Evolutionary conservation across 1,140 invertebrate species (phyloP).

Genomic region (Drosophila gunungcola): DNA sequence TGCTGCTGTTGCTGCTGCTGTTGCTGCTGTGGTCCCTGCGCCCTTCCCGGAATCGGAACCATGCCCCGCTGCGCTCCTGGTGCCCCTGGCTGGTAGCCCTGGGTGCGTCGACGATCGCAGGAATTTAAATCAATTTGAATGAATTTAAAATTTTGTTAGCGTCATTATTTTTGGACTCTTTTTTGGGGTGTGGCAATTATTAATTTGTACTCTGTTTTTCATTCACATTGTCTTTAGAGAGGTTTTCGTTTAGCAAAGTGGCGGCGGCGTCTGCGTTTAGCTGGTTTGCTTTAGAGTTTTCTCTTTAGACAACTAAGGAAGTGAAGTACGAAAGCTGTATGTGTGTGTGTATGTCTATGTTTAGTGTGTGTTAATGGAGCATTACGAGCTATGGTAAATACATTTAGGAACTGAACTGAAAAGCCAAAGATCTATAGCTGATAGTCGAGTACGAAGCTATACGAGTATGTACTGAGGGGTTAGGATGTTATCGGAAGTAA

Average conservation of each 20-base stretch:
- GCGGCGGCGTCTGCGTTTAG: conserved; percentile 58
- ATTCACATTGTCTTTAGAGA: conserved; percentile 78
- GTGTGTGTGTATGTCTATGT: conserved; percentile 34
- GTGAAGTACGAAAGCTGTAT: conserved; percentile 47
- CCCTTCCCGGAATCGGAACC: conserved; percentile 73
- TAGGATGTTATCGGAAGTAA: conserved; percentile 44
- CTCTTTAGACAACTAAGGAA: conserved; percentile 60
- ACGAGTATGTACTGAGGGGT: conserved; percentile 42
- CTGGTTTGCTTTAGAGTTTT: conserved; percentile 49
- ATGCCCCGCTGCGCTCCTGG: conserved; percentile 78
- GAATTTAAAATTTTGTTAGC: conserved; percentile 80
- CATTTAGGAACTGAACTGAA: conserved; percentile 54
- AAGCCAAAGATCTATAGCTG: conserved; percentile 63
- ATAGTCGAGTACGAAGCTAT: conserved; percentile 69
- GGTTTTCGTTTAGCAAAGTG: conserved; percentile 53
- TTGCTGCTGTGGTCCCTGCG: conserved; percentile 72
- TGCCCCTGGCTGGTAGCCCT: conserved; percentile 83
- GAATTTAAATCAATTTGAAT: conserved; percentile 81
- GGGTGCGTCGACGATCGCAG: conserved; percentile 49
- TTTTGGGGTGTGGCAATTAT: conserved; percentile 53
- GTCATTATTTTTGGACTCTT: conserved; percentile 38
- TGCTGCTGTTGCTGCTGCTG: conserved; percentile 82
- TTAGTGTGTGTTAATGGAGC: conserved; percentile 22
- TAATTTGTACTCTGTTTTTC: conserved; percentile 80
- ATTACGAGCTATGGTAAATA: conserved; percentile 52